phyloP scores from a whole-genome alignment of 2,888 invertebrate genomes.

The Sialis lutaria region DNA sequence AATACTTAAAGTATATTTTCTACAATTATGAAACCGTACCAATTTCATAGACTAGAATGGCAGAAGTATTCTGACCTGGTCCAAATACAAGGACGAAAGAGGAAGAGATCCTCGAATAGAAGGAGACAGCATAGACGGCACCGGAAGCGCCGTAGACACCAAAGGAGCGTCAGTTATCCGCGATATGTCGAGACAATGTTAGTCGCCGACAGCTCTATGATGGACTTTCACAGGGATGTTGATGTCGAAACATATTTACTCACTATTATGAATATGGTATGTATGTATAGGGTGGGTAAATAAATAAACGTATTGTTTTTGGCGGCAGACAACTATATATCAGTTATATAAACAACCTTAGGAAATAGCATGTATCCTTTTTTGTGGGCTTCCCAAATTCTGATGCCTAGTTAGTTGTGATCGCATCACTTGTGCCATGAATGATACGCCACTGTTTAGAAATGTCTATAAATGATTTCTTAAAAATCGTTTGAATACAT shows the following conservation, averaged over 20 bases:
- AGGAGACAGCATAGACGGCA: constrained; percentile 4
- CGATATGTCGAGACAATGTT: constrained; percentile 72
- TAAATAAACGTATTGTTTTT: too few relatives aligned
- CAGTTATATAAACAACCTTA: too few relatives aligned
- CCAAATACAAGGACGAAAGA: constrained; percentile 25
- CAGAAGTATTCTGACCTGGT: constrained; percentile 30
- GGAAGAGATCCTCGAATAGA: neutral
- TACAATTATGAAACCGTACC: neutral
- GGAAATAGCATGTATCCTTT: too few relatives aligned
- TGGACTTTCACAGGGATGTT: constrained; percentile 64
- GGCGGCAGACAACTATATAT: too few relatives aligned
- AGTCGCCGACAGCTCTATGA: constrained; percentile 78
- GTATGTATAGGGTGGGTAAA: constrained; percentile 8
- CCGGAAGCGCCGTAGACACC: constrained; percentile 9
- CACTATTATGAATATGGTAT: constrained; percentile 85
- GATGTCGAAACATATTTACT: constrained; percentile 73
- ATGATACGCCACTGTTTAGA: too few relatives aligned
- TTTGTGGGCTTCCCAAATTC: too few relatives aligned
- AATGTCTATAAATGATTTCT: too few relatives aligned
- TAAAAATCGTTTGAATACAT: too few relatives aligned
- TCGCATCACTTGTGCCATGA: too few relatives aligned
- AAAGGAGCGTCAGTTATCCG: constrained; percentile 54
- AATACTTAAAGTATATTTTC: neutral
- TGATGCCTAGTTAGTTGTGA: too few relatives aligned
- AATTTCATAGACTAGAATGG: constrained; percentile 35